Conservation (phyloP, 2,888 invertebrate genomes). For the Eretmocerus hayati region DNA sequence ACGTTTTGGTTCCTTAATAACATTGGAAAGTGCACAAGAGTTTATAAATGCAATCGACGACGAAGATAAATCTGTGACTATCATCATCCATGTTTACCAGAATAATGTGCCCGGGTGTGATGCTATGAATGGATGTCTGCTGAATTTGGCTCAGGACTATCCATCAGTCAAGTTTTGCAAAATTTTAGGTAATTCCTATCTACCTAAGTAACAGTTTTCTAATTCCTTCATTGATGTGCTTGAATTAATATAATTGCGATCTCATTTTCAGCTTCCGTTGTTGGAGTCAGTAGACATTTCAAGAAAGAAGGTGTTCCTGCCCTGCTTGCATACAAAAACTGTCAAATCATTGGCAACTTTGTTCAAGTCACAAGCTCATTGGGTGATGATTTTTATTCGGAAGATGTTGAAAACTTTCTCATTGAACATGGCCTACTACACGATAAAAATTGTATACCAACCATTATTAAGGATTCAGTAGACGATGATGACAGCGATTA, state of each 20-base stretch:
- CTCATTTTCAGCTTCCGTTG: conserved; percentile 38
- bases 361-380: conserved; percentile 79
- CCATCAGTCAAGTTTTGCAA: conserved; percentile 83
- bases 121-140: conserved; percentile 78
- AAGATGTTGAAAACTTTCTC: conserved; percentile 85
- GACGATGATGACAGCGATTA: conserved; percentile 26
- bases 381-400: conserved; percentile 82
- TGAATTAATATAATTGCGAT: neutral
- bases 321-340: conserved; percentile 81
- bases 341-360: conserved; percentile 88
- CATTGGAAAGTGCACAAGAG: conserved; percentile 64
- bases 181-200: conserved; percentile 52
- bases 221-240: neutral
- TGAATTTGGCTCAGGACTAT: conserved; percentile 69
- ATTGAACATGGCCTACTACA: conserved; percentile 76
- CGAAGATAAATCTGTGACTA: conserved; percentile 73
- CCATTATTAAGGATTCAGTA: conserved; percentile 33
- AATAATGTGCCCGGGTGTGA: conserved; percentile 61
- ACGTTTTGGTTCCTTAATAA: conserved; percentile 72
- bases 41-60: conserved; percentile 84
- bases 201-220: neutral
- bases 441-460: conserved; percentile 59
- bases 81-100: conserved; percentile 86
- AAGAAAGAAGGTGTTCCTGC: conserved; percentile 85
- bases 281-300: conserved; percentile 81